phyloP scores from a whole-genome alignment of 1,140 invertebrate species.

The Solen grandis region DNA sequence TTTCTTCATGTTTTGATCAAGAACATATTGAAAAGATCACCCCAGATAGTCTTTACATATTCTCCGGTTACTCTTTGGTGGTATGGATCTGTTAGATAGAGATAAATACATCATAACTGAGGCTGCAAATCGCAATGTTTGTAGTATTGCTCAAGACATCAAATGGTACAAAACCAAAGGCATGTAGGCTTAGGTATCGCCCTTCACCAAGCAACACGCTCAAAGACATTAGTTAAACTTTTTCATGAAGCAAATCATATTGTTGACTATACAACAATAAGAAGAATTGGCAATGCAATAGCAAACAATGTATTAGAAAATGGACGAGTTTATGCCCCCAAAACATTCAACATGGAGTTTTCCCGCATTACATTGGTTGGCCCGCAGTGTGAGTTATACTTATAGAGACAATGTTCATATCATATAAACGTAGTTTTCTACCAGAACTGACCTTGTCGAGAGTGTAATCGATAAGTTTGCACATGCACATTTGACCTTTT shows the following conservation, averaged over 20 bases:
- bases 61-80: not conserved
- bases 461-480: no score
- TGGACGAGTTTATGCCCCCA: no score
- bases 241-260: slow-evolving; percentile 51
- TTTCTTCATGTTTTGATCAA: slow-evolving; percentile 2
- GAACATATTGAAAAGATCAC: slow-evolving; percentile 13
- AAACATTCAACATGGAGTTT: no score
- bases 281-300: no score
- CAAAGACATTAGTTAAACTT: slow-evolving; percentile 27
- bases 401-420: no score
- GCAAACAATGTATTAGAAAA: no score
- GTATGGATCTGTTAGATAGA: not conserved
- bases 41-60: slow-evolving; percentile 8
- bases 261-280: no score
- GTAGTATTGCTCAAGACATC: slow-evolving; percentile 46
- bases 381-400: no score
- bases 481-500: no score
- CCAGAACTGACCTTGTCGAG: no score
- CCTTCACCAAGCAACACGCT: slow-evolving; percentile 47
- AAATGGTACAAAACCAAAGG: slow-evolving; percentile 46
- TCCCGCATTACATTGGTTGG: no score
- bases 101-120: not conserved
- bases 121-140: not conserved
- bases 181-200: slow-evolving; percentile 44
- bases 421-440: no score